Conservation (phyloP, 1,140 invertebrate species). For the Papilio polyxenes region DNA sequence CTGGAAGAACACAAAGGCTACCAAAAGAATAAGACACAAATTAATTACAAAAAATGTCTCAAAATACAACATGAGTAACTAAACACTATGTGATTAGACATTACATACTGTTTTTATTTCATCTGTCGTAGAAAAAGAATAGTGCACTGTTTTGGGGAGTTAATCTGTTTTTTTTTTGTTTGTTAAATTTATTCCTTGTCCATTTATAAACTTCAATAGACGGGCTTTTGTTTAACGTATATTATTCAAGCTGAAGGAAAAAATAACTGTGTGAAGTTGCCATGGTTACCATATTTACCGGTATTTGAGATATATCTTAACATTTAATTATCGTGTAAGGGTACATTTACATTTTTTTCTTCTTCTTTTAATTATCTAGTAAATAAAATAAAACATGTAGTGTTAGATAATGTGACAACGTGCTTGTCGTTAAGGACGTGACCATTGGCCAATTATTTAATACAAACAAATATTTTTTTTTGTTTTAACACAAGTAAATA, state of each 20-base stretch:
- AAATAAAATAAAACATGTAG: neutral
- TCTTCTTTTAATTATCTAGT: neutral
- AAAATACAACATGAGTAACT: no score
- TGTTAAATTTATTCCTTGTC: no score
- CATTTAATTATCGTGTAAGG: neutral
- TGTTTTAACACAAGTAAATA: no score
- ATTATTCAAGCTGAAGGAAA: neutral
- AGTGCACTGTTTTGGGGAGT: no score
- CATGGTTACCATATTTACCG: neutral
- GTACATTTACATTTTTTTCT: neutral
- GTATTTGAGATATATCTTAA: neutral
- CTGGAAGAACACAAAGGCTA: no score
- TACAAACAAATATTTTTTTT: neutral
- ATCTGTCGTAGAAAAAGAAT: no score
- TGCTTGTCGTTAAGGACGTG: slow-evolving; percentile 3
- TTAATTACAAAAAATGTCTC: neutral
- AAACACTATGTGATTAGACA: no score
- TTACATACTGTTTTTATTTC: no score
- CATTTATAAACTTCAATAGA: no score
- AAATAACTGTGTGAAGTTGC: neutral
- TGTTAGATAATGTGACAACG: slow-evolving; percentile 1
- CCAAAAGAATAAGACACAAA: no score
- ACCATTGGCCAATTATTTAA: neutral
- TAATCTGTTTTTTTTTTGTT: no score
- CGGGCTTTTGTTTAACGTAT: neutral